Conservation (phyloP, 2,888 invertebrate genomes). For the Schizotus pectinicornis region DNA sequence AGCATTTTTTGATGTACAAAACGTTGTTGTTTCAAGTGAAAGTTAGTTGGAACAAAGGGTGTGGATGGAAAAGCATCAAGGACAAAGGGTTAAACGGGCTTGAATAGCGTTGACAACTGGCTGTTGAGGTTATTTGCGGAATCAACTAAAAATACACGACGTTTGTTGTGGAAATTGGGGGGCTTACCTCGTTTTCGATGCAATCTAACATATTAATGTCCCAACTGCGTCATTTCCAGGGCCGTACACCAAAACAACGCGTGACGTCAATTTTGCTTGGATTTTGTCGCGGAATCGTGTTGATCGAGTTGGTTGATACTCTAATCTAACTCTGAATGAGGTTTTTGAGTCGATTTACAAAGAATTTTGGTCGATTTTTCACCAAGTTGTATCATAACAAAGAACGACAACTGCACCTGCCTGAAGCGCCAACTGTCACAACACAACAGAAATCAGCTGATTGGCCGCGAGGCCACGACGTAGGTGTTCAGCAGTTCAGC, state of each 20-base stretch:
- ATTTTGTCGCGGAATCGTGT: neutral
- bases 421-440: constrained; percentile 32
- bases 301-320: neutral
- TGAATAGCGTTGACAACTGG: constrained; percentile 19
- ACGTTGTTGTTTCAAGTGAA: neutral
- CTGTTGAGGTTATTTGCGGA: constrained; percentile 6
- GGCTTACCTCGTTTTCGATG: constrained; percentile 36
- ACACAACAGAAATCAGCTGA: constrained; percentile 54
- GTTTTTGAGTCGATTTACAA: neutral
- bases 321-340: neutral
- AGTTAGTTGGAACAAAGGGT: constrained; percentile 47
- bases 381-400: constrained; percentile 35
- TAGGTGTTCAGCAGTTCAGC: neutral
- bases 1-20: neutral
- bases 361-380: constrained; percentile 14
- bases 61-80: constrained; percentile 47
- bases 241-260: constrained; percentile 56
- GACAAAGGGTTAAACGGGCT: constrained; percentile 41
- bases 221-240: constrained; percentile 67
- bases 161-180: constrained; percentile 3
- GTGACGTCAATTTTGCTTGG: constrained; percentile 63
- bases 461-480: constrained; percentile 35
- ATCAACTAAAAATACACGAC: constrained; percentile 4
- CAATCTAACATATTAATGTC: constrained; percentile 46
- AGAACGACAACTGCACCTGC: constrained; percentile 18